These are phyloP conservation scores for Brachionus plicatilis DNA, from an alignment of 1,140 invertebrate genomes.

Conservation along the genomic window DNA sequence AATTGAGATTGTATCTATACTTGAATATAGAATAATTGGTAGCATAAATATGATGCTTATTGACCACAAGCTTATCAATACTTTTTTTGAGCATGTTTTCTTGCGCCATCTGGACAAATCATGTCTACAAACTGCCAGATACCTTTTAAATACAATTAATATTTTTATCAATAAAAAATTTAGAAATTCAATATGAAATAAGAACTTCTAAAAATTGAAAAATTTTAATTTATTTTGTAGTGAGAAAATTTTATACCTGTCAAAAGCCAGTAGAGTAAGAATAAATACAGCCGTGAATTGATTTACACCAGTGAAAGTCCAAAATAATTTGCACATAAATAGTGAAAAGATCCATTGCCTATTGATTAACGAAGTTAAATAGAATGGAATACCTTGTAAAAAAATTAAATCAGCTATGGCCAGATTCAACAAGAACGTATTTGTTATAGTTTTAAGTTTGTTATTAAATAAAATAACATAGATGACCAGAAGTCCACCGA, in stretches of 20 bases:
- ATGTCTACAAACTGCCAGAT: constrained; percentile 18
- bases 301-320: constrained; percentile 24
- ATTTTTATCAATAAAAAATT: too few relatives aligned
- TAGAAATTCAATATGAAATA: too few relatives aligned
- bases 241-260: neutral
- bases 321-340: constrained; percentile 43
- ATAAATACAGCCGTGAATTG: constrained; percentile 37
- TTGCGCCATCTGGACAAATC: neutral
- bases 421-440: constrained; percentile 53
- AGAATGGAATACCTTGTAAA: constrained; percentile 46
- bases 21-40: constrained; percentile 24
- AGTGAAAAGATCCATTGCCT: constrained; percentile 45
- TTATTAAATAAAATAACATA: constrained; percentile 49
- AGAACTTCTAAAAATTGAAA: too few relatives aligned
- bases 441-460: constrained; percentile 50
- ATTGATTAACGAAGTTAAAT: constrained; percentile 44
- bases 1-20: neutral
- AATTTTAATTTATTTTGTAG: too few relatives aligned
- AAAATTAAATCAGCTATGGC: constrained; percentile 51
- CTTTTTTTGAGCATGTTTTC: neutral
- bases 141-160: neutral
- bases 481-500: constrained; percentile 51
- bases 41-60: constrained; percentile 30
- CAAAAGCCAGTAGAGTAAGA: constrained; percentile 27
- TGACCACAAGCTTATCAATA: constrained; percentile 5